phyloP scores from a whole-genome alignment of 1,140 invertebrate genomes.

The Lysiphlebus fabarum region DNA sequence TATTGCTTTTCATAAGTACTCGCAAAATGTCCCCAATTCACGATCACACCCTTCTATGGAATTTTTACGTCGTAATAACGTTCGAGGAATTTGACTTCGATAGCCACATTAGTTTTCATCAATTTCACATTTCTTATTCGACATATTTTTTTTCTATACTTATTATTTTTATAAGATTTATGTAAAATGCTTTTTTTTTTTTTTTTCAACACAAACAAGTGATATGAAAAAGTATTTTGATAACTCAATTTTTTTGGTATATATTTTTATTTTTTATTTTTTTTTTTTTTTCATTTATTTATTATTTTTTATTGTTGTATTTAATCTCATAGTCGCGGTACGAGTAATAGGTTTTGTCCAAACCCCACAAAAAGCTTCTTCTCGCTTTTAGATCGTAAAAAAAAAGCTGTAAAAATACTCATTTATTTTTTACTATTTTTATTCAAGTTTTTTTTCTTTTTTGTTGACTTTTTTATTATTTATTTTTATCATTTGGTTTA shows the following conservation, averaged over 20 bases:
- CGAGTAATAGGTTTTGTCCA: slow-evolving; percentile 45
- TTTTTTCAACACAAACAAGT: no score
- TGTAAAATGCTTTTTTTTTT: no score
- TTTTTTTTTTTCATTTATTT: slow-evolving; percentile 44
- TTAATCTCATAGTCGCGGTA: slow-evolving; percentile 16
- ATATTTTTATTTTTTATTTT: slow-evolving; percentile 21
- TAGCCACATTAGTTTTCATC: neutral
- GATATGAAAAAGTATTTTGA: no score
- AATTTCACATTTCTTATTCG: slow-evolving; percentile 25
- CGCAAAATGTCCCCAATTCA: no score
- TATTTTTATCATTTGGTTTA: slow-evolving; percentile 9
- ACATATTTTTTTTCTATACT: slow-evolving; percentile 38
- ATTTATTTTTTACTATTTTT: slow-evolving; percentile 13
- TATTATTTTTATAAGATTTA: slow-evolving; percentile 30
- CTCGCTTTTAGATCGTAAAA: slow-evolving; percentile 40
- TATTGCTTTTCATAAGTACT: slow-evolving; percentile 41
- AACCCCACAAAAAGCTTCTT: slow-evolving; percentile 23
- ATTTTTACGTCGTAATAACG: slow-evolving; percentile 16
- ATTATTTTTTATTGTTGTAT: slow-evolving; percentile 16
- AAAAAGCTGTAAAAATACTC: slow-evolving; percentile 39
- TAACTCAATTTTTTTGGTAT: neutral
- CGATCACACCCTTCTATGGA: no score
- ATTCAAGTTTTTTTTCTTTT: slow-evolving; percentile 6
- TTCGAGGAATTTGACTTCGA: slow-evolving; percentile 15
- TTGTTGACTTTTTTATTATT: slow-evolving; percentile 6